Evolutionary conservation across 1,140 invertebrate species (phyloP), one percentile per base, ranked within the genome.

Genomic region (Psilanteris sp.): DNA sequence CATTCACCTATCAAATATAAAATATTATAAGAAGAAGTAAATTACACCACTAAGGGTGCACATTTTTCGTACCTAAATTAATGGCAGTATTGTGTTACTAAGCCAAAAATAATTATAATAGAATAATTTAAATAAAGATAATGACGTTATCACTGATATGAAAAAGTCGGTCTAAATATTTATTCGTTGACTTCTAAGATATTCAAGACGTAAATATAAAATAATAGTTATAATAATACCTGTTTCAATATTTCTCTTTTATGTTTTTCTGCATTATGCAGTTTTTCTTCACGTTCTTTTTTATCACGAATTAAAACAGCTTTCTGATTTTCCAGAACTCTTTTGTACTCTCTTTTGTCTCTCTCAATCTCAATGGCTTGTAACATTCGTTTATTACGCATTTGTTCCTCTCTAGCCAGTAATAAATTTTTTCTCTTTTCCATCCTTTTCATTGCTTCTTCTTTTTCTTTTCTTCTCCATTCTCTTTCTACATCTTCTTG

Each of bases 1-100:
- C 90, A 78, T 93, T 92, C 11, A 94, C 92, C 84, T 93, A 89
- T 66, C 89, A 90, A 88, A 16, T n/a, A n/a, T n/a, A n/a, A n/a
- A n/a, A n/a, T n/a, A n/a, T n/a, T n/a, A n/a, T n/a, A n/a, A n/a
- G n/a, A n/a, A n/a, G n/a, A n/a, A n/a, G n/a, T n/a, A n/a, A n/a
- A n/a, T n/a, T n/a, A n/a, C n/a, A n/a, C n/a, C n/a, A n/a, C n/a
- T n/a, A n/a, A n/a, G n/a, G n/a, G n/a, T n/a, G n/a, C n/a, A n/a
- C n/a, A n/a, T n/a, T n/a, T n/a, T n/a, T n/a, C n/a, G n/a, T n/a
- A n/a, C n/a, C n/a, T n/a, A n/a, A n/a, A n/a, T n/a, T n/a, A n/a
- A n/a, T n/a, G n/a, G n/a, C n/a, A n/a, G n/a, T n/a, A n/a, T n/a
- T n/a, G n/a, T n/a, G n/a, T n/a, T n/a, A n/a, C n/a, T n/a, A n/a